Conservation (phyloP, 64 coral and sea anemone genomes). For the Stylophora pistillata region DNA sequence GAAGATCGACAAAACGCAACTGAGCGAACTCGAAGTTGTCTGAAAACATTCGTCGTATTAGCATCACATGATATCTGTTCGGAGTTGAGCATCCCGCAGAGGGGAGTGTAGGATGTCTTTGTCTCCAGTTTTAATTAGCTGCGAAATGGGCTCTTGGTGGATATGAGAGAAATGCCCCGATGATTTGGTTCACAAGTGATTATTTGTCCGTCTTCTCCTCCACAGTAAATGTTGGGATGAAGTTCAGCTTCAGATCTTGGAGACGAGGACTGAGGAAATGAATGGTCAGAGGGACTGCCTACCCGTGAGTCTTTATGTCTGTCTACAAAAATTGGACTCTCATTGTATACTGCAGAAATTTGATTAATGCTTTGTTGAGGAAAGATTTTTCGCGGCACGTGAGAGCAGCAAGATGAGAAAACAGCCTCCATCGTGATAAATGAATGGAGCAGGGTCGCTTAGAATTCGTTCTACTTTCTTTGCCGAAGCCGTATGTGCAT, state of each 20-base stretch:
- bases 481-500: background rate
- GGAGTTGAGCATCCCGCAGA: too few relatives aligned
- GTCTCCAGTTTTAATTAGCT: too few relatives aligned
- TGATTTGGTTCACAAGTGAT: background rate
- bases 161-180: background rate
- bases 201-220: background rate
- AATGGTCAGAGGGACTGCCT: background rate
- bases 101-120: too few relatives aligned
- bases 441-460: conserved; percentile 35
- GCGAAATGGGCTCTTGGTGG: background rate
- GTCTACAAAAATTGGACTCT: background rate
- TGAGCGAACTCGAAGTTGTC: too few relatives aligned
- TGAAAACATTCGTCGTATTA: too few relatives aligned
- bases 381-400: background rate
- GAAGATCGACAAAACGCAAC: too few relatives aligned
- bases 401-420: background rate
- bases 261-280: background rate
- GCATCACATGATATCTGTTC: too few relatives aligned
- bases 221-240: too few relatives aligned
- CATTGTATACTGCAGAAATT: background rate
- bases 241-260: background rate
- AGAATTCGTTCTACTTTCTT: conserved; percentile 40
- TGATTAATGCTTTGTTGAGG: background rate
- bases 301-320: background rate
- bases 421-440: conserved; percentile 48